Base-by-base conservation (phyloP, 2,113 vertebrate genomes). In the Okapia johnstoni region DNA sequence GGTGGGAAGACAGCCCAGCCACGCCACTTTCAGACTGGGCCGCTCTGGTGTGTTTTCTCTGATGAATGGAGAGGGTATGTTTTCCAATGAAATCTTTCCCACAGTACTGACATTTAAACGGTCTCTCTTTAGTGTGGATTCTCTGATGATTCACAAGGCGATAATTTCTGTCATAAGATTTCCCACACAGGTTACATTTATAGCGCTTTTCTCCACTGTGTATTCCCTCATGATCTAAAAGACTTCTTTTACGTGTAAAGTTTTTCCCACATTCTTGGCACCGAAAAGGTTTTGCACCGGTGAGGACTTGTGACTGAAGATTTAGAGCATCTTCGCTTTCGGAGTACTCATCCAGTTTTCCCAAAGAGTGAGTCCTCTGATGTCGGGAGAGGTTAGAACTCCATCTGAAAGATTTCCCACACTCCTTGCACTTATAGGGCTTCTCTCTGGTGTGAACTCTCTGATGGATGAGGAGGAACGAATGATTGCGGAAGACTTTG, bases 161-260 rank as follows among this genome's bases (percentile, higher is more conserved):
- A 5, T 98, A 86, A 25, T 97, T 98, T 19, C 98, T 88, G 23
- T 97, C 97, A 0, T 94, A 98, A 13, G 98, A 98, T 17, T 98
- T 98, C 16, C 97, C 97, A 43, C 98, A 98, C 16, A 96, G 7
- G 23, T 94, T 85, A 58, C 98, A 98, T 5, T 98, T 98, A 33
- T 97, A 98, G 55, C 97, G 98, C 80, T 94, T 98, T 88, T 98
- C 98, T 21, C 97, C 98, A 33, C 95, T 98, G 73, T 98, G 98
- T 58, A 98, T 98, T 2, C 97, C 97, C 36, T 95, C 92, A 9
- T 98, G 97, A 70, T 98, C 98, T 33, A 97, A 33, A 7, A 98
- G 98, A 23, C 81, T 96, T 57, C 98, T 85, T 43, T 98, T 98
- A 8, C 98, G 98, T 4, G 97, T 98, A 3, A 98, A 98, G 83